Evolutionary conservation across 2,888 invertebrate genomes (phyloP), one percentile per base, ranked within the genome.

Genomic region (Ceriagrion tenellum): DNA sequence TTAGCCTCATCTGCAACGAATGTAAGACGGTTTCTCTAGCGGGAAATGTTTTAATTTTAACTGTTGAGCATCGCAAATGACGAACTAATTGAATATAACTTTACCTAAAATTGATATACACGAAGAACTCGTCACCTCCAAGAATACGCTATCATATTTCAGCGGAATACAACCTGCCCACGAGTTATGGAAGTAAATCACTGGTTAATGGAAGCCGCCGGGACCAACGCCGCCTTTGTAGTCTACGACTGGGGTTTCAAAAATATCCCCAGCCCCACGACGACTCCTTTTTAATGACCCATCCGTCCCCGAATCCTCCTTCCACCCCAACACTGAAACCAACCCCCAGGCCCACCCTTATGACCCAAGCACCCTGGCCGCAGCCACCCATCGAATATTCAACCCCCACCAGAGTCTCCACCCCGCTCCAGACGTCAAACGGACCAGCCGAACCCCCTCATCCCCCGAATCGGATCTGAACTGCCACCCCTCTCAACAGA

Each of bases 401-500:
- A 69, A 69, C n/a, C 59, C 69, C 69, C 26, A 69, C 26, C 59
- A 3, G 26, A 23, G n/a, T 35, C 30, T 35, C 81, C 81, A 30
- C 81, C 69, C 69, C 59, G 1, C 13, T n/a, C 69, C 69, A 26
- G 30, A 13, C 81, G 81, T 81, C 81, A 81, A 81, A 81, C 81
- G 35, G 81, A 81, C 81, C 30, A 35, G 35, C 81, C 81, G 35
- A 69, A 30, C 30, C 81, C 81, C 16, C 23, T 23, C 26, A n/a
- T n/a, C n/a, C n/a, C n/a, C n/a, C 69, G 1, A 47, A 20, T 69
- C 69, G 10, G n/a, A 20, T 59, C 69, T 20, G 69, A 59, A 2
- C 12, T 12, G 81, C 81, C 81, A 81, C 81, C 81, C 81, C 30
- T 81, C 81, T 81, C 81, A 81, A 81, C 81, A 81, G 81, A 81